These are phyloP conservation scores for Rhineura floridana DNA, from an alignment of 2,113 vertebrate genomes.

Conservation along the genomic window DNA sequence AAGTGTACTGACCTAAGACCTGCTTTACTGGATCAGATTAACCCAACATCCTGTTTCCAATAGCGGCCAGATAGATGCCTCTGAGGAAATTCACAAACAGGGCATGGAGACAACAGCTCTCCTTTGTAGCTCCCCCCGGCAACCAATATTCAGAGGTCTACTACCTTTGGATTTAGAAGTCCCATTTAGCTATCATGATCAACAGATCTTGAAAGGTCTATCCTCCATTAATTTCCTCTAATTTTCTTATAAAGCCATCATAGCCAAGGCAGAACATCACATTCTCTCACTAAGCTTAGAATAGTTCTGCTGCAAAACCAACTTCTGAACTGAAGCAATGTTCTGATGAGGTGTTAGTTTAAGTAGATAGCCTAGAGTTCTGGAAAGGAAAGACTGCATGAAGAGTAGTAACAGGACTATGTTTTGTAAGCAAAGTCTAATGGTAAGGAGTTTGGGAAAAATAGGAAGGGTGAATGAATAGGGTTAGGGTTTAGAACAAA, in stretches of 20 bases:
- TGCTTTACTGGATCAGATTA: neutral
- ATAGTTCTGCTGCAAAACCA: neutral
- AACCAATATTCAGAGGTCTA: neutral
- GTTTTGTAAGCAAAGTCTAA: neutral
- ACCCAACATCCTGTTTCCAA: neutral
- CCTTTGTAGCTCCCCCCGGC: neutral
- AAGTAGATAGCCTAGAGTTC: neutral
- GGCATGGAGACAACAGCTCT: neutral
- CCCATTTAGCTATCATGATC: neutral
- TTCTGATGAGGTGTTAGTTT: neutral
- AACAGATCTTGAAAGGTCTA: neutral
- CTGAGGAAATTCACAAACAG: neutral
- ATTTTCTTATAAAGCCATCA: neutral
- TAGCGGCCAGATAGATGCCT: neutral
- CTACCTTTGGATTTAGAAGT: neutral
- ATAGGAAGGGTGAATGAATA: no score
- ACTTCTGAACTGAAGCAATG: neutral
- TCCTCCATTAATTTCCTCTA: neutral
- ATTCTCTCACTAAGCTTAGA: neutral
- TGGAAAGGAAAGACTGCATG: neutral
- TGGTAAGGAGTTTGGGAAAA: neutral
- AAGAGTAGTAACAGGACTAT: neutral
- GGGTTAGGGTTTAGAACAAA: neutral
- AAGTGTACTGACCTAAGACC: neutral
- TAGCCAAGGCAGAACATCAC: neutral